Evolutionary conservation across 1,140 invertebrate genomes (phyloP).

Genomic region (Kradibia gibbosae): DNA sequence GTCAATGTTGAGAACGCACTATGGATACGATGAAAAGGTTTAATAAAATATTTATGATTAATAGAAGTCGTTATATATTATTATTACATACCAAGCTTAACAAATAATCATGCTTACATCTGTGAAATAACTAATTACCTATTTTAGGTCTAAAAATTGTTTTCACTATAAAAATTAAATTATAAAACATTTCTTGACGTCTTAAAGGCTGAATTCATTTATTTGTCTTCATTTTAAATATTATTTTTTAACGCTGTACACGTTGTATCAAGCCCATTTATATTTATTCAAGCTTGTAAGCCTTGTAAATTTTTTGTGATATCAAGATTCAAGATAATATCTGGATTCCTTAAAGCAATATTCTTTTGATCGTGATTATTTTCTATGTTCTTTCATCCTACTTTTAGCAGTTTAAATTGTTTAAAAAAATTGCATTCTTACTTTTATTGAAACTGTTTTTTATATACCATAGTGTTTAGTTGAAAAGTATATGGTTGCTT

Average conservation of each 20-base stretch:
- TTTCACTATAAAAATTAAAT: neutral
- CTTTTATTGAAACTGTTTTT: neutral
- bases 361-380: neutral
- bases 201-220: neutral
- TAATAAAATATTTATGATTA: constrained; percentile 22
- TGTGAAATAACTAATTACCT: neutral
- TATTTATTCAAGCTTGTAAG: neutral
- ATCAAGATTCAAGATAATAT: neutral
- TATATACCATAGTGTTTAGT: too few species aligned
- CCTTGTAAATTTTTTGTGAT: neutral
- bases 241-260: neutral
- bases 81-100: neutral
- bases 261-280: neutral
- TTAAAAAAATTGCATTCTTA: constrained; percentile 5
- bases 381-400: constrained; percentile 1
- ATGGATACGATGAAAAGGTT: constrained; percentile 27
- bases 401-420: neutral
- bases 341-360: neutral
- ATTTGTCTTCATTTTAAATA: neutral
- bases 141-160: neutral
- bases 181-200: neutral
- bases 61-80: neutral
- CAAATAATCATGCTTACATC: neutral
- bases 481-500: too few species aligned
- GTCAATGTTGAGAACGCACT: constrained; percentile 14